These are phyloP conservation scores for Cylloceria caligata DNA, from an alignment of 2,888 invertebrate species.

Conservation along the genomic window DNA sequence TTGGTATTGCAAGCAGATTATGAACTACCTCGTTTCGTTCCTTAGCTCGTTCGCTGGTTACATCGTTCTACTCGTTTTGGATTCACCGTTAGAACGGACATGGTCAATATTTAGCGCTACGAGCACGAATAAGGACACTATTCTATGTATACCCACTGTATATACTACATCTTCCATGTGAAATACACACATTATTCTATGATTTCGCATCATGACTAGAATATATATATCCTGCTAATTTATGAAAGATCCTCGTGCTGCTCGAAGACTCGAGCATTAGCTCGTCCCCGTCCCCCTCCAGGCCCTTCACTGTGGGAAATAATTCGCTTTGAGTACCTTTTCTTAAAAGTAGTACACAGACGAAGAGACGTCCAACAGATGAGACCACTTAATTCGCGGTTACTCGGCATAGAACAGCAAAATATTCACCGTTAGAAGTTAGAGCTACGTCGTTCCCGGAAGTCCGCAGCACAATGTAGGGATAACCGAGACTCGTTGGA, in stretches of 20 bases:
- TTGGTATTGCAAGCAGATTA: conserved; percentile 44
- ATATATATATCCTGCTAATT: conserved; percentile 39
- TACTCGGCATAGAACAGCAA: conserved; percentile 31
- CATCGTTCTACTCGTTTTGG: conserved; percentile 48
- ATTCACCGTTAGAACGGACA: conserved; percentile 66
- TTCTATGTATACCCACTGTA: not conserved
- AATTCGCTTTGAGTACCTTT: not conserved
- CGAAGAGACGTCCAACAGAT: conserved; percentile 14
- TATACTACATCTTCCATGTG: not conserved
- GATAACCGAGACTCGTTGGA: not conserved
- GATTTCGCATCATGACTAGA: conserved; percentile 37
- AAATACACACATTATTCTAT: conserved; percentile 16
- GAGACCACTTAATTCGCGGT: conserved; percentile 45
- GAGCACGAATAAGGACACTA: conserved; percentile 21
- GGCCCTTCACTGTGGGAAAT: conserved; percentile 20
- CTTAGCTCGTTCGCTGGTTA: conserved; percentile 3
- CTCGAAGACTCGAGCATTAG: not conserved
- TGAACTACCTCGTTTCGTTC: conserved; percentile 26
- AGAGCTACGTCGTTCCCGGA: conserved; percentile 7
- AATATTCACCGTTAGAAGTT: conserved; percentile 62
- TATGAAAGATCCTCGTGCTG: conserved; percentile 19
- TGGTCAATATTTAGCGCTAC: conserved; percentile 59
- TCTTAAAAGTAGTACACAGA: not conserved
- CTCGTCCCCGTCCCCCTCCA: not conserved
- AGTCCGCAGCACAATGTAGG: not conserved